These are phyloP conservation scores for Phalacrocorax brasilianus DNA, from an alignment of 2,113 vertebrate genomes.

Conservation along the genomic window DNA sequence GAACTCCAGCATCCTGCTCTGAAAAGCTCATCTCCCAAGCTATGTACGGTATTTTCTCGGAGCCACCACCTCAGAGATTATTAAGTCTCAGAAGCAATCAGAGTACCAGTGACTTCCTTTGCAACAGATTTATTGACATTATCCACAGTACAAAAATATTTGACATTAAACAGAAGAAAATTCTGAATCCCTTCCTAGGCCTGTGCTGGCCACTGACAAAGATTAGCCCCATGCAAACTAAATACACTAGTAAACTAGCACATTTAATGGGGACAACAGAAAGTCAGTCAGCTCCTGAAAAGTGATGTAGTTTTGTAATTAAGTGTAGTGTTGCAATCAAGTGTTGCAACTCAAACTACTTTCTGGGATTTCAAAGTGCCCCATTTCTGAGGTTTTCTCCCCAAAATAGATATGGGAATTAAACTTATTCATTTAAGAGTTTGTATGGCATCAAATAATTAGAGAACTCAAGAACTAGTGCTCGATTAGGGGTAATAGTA, in stretches of 20 bases:
- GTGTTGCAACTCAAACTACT: background rate
- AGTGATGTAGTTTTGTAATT: background rate
- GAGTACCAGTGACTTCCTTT: background rate
- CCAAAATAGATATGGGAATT: background rate
- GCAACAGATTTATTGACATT: background rate
- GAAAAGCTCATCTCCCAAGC: background rate
- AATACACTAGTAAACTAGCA: background rate
- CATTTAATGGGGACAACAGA: background rate
- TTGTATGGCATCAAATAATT: background rate
- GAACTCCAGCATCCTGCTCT: background rate
- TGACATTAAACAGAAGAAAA: background rate
- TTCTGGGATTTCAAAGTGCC: background rate
- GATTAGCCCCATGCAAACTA: background rate
- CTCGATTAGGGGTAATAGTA: background rate
- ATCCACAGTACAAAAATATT: background rate
- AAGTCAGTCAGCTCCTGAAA: background rate
- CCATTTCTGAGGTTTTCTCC: background rate
- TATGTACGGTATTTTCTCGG: background rate
- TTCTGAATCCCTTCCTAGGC: background rate
- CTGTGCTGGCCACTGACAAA: background rate
- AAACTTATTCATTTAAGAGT: background rate
- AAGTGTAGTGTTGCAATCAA: background rate
- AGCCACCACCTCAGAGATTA: background rate
- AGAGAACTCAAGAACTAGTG: background rate
- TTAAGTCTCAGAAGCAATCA: background rate